These are phyloP conservation scores for Solea senegalensis DNA, from an alignment of 2,113 vertebrate genomes.

Conservation along the genomic window DNA sequence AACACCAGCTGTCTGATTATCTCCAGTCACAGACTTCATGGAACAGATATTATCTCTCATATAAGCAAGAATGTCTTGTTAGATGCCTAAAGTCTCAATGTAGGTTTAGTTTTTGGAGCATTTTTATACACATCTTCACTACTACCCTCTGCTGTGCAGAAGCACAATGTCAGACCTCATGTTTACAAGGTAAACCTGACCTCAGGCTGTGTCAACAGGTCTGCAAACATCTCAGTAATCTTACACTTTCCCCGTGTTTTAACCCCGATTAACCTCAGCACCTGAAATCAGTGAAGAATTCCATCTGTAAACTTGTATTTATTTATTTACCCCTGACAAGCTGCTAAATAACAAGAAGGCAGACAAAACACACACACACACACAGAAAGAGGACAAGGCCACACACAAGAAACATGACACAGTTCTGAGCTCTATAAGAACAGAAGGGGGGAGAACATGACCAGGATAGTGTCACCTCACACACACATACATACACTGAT, in stretches of 20 bases:
- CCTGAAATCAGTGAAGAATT: slow-evolving; percentile 3
- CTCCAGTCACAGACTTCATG: too few species aligned
- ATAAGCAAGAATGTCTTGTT: too few species aligned
- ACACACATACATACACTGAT: not conserved
- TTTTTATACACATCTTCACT: not conserved
- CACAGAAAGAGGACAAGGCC: slow-evolving; percentile 50
- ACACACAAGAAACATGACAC: slow-evolving; percentile 60
- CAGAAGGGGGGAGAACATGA: slow-evolving; percentile 26
- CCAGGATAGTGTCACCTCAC: slow-evolving; percentile 41
- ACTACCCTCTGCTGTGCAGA: not conserved
- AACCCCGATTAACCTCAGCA: not conserved
- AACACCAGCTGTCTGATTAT: not conserved
- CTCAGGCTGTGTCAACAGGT: not conserved
- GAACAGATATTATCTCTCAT: too few species aligned
- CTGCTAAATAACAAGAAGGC: not conserved
- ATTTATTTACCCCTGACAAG: not conserved
- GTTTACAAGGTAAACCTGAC: slow-evolving; percentile 48
- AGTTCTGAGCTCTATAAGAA: slow-evolving; percentile 17
- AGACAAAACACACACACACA: not conserved
- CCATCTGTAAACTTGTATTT: not conserved
- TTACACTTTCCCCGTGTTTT: not conserved
- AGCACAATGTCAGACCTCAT: not conserved
- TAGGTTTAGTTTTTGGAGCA: not conserved
- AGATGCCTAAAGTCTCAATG: too few species aligned
- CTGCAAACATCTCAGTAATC: not conserved